A percentile compares a stretch with the other conserved stretches of the same genome.
Evolutionary conservation across 53 echinoderm and acorn worm genomes (phyloP).

Genomic region (Paelopatides confundens): DNA sequence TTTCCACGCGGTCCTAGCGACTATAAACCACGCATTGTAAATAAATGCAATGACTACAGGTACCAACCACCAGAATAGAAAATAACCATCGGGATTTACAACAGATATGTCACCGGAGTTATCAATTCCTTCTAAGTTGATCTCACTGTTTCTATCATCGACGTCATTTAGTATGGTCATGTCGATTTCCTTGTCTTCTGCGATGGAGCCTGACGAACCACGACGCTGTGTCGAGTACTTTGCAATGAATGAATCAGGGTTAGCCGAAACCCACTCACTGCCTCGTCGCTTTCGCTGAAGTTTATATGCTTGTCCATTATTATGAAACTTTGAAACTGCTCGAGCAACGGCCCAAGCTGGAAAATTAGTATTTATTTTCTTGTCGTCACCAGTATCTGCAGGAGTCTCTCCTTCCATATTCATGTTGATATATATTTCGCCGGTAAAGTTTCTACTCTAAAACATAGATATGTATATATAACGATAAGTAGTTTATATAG

Average conservation of each 20-base stretch:
- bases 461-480: too few relatives aligned
- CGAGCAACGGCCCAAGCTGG: constrained; percentile 17
- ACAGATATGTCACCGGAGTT: neutral
- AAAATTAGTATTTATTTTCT: too few relatives aligned
- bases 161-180: neutral
- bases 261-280: neutral
- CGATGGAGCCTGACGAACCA: neutral
- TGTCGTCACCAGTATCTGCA: too few relatives aligned
- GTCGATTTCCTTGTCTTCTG: neutral
- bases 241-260: constrained; percentile 27
- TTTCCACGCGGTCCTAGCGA: constrained; percentile 84
- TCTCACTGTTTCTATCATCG: neutral
- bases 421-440: too few relatives aligned
- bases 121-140: neutral
- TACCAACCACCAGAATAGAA: constrained; percentile 83
- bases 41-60: constrained; percentile 72
- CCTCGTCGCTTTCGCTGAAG: neutral
- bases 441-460: too few relatives aligned
- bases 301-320: neutral
- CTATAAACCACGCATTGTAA: constrained; percentile 88
- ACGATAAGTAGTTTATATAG: too few relatives aligned
- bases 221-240: constrained; percentile 12
- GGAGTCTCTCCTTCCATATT: too few relatives aligned
- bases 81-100: constrained; percentile 75
- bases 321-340: constrained; percentile 6